Evolutionary conservation across 2,113 vertebrate species (phyloP).

Genomic region (Montifringilla adamsi): DNA sequence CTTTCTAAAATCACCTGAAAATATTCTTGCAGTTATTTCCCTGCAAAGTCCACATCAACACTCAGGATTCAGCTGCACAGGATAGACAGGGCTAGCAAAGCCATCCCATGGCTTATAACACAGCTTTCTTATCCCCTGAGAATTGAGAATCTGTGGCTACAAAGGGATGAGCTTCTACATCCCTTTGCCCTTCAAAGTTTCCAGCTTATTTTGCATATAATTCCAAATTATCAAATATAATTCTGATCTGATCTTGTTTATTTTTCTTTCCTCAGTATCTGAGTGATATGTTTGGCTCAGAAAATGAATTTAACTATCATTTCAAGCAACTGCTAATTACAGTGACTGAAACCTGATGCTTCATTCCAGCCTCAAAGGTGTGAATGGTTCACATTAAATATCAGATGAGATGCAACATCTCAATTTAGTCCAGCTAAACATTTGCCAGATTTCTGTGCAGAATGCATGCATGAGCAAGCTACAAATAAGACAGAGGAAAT

Average conservation of each 20-base stretch:
- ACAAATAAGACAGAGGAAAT: neutral
- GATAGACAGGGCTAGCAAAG: neutral
- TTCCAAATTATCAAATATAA: neutral
- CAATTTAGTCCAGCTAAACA: neutral
- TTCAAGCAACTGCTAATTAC: slow-evolving; percentile 14
- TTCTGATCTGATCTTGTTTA: neutral
- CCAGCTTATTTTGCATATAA: neutral
- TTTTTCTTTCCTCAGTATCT: neutral
- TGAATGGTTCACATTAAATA: neutral
- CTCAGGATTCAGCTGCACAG: neutral
- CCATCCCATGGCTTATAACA: neutral
- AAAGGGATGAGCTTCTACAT: neutral
- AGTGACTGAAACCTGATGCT: neutral
- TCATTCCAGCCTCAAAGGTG: neutral
- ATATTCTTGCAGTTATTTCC: neutral
- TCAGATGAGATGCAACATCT: neutral
- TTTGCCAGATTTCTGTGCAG: neutral
- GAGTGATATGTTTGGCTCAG: neutral
- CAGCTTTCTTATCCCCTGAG: neutral
- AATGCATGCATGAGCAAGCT: neutral
- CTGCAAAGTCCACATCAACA: neutral
- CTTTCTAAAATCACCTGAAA: neutral
- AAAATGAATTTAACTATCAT: neutral
- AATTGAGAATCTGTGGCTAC: neutral
- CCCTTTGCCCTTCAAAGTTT: neutral